Conservation (phyloP, 2,113 vertebrate species). For the Rhea pennata region DNA sequence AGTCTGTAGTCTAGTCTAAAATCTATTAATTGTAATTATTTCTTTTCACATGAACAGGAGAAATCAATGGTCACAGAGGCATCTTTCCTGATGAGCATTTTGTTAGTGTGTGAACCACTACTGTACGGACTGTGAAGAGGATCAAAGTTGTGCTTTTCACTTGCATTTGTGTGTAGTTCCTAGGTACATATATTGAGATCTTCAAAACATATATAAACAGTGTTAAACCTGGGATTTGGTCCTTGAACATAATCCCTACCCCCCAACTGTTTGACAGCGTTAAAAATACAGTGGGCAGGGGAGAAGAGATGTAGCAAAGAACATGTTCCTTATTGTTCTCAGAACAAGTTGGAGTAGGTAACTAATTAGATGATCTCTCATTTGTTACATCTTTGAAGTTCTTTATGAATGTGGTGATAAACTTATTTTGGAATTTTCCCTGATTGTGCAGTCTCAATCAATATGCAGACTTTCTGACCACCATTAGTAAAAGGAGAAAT, state of each 20-base stretch:
- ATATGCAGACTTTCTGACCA: neutral
- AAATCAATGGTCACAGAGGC: neutral
- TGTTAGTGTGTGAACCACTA: rapidly evolving
- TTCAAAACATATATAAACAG: too few species aligned
- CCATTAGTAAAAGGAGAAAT: neutral
- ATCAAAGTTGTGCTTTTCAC: neutral
- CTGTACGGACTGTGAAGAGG: neutral
- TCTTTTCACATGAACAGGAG: neutral
- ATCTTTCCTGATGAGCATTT: neutral
- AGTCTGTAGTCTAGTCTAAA: neutral
- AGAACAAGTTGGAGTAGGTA: neutral
- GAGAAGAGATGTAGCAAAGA: neutral
- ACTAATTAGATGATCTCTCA: neutral
- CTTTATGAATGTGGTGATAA: neutral
- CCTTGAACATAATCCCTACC: neutral
- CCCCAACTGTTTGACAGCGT: neutral
- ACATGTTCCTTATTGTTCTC: neutral
- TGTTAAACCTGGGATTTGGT: neutral
- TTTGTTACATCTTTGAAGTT: neutral
- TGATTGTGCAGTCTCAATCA: neutral
- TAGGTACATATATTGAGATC: neutral
- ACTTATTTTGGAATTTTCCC: neutral
- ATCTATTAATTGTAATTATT: neutral
- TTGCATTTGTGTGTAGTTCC: neutral
- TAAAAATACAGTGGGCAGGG: rapidly evolving